Percentiles rank a stretch among this genome's conserved stretches.
phyloP scores from a whole-genome alignment of 2,888 invertebrate species.

The Smittia aterrima region DNA sequence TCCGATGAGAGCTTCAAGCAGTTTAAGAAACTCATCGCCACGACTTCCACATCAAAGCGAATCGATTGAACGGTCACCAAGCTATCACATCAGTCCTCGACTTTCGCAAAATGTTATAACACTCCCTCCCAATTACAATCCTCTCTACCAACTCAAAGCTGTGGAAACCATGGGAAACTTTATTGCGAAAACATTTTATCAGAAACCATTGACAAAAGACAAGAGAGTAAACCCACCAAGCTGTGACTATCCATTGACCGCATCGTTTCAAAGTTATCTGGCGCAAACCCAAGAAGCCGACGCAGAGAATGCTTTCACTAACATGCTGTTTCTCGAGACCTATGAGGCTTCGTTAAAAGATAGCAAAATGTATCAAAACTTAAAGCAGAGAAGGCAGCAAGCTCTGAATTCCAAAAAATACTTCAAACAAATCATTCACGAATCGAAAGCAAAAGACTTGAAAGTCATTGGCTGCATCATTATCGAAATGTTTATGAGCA shows the following conservation, averaged over 20 bases:
- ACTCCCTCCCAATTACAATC: constrained; percentile 86
- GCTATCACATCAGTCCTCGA: constrained; percentile 50
- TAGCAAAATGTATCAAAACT: constrained; percentile 51
- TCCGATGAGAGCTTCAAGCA: constrained; percentile 31
- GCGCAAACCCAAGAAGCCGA: constrained; percentile 45
- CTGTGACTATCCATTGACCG: not conserved
- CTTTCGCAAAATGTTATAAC: constrained; percentile 61
- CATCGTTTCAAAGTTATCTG: constrained; percentile 28
- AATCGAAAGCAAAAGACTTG: constrained; percentile 72
- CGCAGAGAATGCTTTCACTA: constrained; percentile 65
- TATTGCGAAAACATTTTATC: constrained; percentile 70
- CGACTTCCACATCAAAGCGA: constrained; percentile 23
- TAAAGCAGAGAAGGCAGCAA: constrained; percentile 48
- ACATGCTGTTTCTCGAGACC: constrained; percentile 63
- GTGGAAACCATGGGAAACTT: constrained; percentile 74
- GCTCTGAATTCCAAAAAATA: constrained; percentile 49
- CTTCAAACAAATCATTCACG: constrained; percentile 68
- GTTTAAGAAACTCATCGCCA: constrained; percentile 7
- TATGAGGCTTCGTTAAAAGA: constrained; percentile 58
- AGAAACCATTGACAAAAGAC: constrained; percentile 49
- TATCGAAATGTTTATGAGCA: constrained; percentile 79
- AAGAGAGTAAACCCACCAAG: constrained; percentile 26
- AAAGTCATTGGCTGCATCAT: constrained; percentile 83
- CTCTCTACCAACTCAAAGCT: constrained; percentile 68
- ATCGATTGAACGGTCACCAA: constrained; percentile 44